phyloP scores from a whole-genome alignment of 2,797 vertebrate genomes.

The Poeciliopsis paucimaculata region DNA sequence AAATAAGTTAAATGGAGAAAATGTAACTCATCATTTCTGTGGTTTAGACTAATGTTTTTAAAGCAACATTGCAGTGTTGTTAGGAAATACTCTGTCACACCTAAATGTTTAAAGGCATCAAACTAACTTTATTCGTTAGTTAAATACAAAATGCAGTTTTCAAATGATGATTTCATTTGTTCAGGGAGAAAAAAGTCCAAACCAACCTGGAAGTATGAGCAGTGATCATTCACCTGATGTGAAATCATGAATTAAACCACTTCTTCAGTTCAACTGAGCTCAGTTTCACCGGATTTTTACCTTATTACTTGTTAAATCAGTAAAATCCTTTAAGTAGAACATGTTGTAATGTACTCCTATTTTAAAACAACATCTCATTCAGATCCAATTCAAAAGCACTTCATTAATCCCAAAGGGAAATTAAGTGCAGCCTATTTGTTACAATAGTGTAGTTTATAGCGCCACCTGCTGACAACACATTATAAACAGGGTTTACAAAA shows the following conservation, averaged over 20 bases:
- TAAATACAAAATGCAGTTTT: background rate
- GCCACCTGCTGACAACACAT: background rate
- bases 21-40: background rate
- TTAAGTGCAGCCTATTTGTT: background rate
- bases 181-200: background rate
- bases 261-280: background rate
- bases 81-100: background rate
- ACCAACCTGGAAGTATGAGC: background rate
- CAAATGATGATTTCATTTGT: background rate
- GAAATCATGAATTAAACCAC: background rate
- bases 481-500: background rate
- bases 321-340: background rate
- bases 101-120: background rate
- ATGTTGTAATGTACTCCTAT: background rate
- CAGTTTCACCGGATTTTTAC: background rate
- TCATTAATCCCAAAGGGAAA: background rate
- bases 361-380: background rate
- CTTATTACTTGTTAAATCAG: background rate
- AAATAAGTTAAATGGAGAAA: background rate
- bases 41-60: background rate
- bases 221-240: background rate
- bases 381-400: background rate
- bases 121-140: background rate
- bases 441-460: background rate
- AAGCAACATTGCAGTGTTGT: background rate